Percentiles rank a stretch among this genome's conserved stretches.
Conservation (phyloP, 30 jellyfish, hydroid and myxozoan species). For the Hydractinia symbiolongicarpus region DNA sequence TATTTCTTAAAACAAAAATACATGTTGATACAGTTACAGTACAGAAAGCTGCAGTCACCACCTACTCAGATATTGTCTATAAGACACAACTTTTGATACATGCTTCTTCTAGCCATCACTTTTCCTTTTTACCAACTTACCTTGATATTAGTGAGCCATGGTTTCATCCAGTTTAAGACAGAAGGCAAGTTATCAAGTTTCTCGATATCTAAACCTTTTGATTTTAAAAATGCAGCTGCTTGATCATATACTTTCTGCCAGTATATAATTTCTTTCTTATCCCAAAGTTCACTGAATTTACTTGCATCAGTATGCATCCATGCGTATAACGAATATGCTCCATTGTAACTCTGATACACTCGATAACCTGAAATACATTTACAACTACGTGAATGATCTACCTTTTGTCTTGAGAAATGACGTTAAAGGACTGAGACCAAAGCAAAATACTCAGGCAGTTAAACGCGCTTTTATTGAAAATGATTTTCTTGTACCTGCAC, state of each 20-base stretch:
- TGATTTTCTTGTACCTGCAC: too few species aligned
- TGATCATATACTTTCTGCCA: conserved; percentile 39
- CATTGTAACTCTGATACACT: conserved; percentile 45
- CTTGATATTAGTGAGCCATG: conserved; percentile 35
- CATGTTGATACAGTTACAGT: too few species aligned
- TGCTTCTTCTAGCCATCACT: not conserved
- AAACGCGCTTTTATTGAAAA: too few species aligned
- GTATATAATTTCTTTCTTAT: conserved; percentile 33
- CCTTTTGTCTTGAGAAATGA: too few species aligned
- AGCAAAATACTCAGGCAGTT: too few species aligned
- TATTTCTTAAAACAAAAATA: conserved; percentile 9
- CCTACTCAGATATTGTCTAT: too few species aligned
- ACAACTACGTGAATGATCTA: too few species aligned
- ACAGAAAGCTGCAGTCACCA: too few species aligned
- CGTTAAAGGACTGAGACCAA: too few species aligned
- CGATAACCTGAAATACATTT: conserved; percentile 33
- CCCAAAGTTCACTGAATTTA: conserved; percentile 11
- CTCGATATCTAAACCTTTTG: conserved; percentile 25
- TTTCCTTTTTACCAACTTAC: conserved; percentile 16
- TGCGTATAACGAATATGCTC: conserved; percentile 40
- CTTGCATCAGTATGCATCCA: conserved; percentile 26
- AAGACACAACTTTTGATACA: too few species aligned
- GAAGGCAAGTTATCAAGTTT: conserved; percentile 28
- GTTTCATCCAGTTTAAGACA: conserved; percentile 28
- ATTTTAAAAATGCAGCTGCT: conserved; percentile 31